These are phyloP conservation scores for Falcunculus frontatus DNA, from an alignment of 2,113 vertebrate species.

Conservation along the genomic window DNA sequence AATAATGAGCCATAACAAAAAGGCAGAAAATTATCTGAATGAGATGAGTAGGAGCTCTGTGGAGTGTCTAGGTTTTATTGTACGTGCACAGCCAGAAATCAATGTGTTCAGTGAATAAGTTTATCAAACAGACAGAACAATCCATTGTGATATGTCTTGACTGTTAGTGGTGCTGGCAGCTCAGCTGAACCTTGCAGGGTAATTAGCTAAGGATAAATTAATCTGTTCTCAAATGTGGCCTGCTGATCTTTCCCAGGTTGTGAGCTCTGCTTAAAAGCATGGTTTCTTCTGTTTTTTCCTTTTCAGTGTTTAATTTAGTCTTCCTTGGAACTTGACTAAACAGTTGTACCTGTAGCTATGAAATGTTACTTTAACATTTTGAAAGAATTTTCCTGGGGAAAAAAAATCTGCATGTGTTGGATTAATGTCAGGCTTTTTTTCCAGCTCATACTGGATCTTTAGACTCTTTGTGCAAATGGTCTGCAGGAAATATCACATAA, in stretches of 20 bases:
- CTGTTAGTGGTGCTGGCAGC: constrained; percentile 33
- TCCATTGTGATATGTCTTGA: constrained; percentile 30
- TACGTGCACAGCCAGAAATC: not conserved
- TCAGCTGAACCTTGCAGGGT: constrained; percentile 14
- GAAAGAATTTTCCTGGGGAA: not conserved
- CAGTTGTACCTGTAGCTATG: not conserved
- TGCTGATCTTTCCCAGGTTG: not conserved
- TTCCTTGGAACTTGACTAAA: not conserved
- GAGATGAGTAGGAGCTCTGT: not conserved
- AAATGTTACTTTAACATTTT: constrained; percentile 5
- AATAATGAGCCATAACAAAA: constrained; percentile 22
- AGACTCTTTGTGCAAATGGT: constrained; percentile 16
- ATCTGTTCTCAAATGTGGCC: constrained; percentile 8
- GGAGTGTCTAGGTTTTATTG: constrained; percentile 10
- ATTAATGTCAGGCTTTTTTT: not conserved
- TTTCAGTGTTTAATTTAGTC: not conserved
- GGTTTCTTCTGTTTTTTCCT: not conserved
- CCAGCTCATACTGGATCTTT: not conserved
- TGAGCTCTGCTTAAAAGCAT: not conserved
- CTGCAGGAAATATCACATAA: constrained; percentile 34
- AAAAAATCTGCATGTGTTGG: not conserved
- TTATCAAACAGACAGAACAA: constrained; percentile 38
- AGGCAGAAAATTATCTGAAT: not conserved
- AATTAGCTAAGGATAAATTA: constrained; percentile 60
- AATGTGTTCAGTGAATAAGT: not conserved